phyloP scores from a whole-genome alignment of 1,140 invertebrate species.

The Thaumetopoea pityocampa region DNA sequence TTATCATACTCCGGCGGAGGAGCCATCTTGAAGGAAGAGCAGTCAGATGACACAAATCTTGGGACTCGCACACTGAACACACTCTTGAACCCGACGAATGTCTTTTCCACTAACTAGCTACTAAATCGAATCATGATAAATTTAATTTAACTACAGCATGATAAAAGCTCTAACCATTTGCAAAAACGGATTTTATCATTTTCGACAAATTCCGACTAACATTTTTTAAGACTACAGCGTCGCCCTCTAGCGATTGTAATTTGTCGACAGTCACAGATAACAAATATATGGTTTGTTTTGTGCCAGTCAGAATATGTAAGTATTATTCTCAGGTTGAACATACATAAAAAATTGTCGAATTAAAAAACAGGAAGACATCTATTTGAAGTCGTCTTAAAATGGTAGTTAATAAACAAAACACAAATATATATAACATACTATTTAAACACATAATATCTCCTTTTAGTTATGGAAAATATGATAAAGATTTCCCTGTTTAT shows the following conservation, averaged over 20 bases:
- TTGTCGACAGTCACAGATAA: slow-evolving; percentile 8
- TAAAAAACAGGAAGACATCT: too few species aligned
- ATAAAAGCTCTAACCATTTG: slow-evolving; percentile 56
- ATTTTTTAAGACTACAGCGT: slow-evolving; percentile 55
- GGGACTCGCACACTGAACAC: slow-evolving; percentile 65
- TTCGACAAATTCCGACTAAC: slow-evolving; percentile 65
- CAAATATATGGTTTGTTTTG: too few species aligned
- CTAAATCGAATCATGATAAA: slow-evolving; percentile 47
- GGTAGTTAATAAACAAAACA: too few species aligned
- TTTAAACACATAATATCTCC: too few species aligned
- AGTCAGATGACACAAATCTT: slow-evolving; percentile 76
- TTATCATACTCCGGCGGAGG: slow-evolving; percentile 83
- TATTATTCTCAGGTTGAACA: too few species aligned
- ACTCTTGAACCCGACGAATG: slow-evolving; percentile 46
- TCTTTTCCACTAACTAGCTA: slow-evolving; percentile 43
- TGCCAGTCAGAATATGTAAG: too few species aligned
- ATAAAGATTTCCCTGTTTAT: too few species aligned
- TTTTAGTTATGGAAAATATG: too few species aligned
- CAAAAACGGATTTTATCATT: slow-evolving; percentile 61
- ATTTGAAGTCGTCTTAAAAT: too few species aligned
- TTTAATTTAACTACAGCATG: slow-evolving; percentile 47
- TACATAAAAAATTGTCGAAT: too few species aligned
- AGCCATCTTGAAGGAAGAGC: slow-evolving; percentile 80
- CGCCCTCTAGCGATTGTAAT: slow-evolving; percentile 40
- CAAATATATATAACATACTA: too few species aligned